Percentiles rank a stretch among this genome's conserved stretches.
Evolutionary conservation across 2,888 invertebrate genomes (phyloP).

Genomic region (Cecidostiba fungosa): DNA sequence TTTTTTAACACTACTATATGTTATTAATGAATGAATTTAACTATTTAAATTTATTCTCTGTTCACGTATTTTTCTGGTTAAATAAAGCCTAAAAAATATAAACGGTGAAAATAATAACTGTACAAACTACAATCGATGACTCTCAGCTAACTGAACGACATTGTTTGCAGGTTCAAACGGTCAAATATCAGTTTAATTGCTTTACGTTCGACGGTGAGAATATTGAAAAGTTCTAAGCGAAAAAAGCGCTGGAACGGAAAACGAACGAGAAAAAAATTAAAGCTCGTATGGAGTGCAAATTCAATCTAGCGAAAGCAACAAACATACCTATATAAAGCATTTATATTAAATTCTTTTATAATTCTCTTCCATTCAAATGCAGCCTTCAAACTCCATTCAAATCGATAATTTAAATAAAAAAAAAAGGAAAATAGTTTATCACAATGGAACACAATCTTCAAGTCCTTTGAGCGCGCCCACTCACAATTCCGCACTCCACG

Average conservation of each 20-base stretch:
- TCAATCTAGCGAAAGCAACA: neutral
- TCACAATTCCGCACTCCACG: neutral
- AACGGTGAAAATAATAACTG: neutral
- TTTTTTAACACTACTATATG: no score
- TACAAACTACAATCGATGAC: neutral
- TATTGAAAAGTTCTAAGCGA: constrained; percentile 24
- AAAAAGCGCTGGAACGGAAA: neutral
- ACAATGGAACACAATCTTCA: neutral
- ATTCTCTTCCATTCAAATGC: neutral
- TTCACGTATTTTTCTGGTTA: neutral
- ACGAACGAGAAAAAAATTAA: neutral
- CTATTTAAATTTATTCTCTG: neutral
- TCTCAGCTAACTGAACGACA: neutral
- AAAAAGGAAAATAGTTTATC: neutral
- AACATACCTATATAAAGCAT: neutral
- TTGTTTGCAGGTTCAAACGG: constrained; percentile 40
- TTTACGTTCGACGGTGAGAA: constrained; percentile 13
- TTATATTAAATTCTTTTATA: neutral
- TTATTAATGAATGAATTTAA: neutral
- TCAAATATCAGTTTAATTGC: constrained; percentile 54
- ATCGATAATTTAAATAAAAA: neutral
- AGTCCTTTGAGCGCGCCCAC: neutral
- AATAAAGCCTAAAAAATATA: neutral
- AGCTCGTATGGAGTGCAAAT: neutral
- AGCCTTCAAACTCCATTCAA: neutral